Evolutionary conservation across 1,140 invertebrate genomes (phyloP).

Genomic region (Conopomorpha cramerella): DNA sequence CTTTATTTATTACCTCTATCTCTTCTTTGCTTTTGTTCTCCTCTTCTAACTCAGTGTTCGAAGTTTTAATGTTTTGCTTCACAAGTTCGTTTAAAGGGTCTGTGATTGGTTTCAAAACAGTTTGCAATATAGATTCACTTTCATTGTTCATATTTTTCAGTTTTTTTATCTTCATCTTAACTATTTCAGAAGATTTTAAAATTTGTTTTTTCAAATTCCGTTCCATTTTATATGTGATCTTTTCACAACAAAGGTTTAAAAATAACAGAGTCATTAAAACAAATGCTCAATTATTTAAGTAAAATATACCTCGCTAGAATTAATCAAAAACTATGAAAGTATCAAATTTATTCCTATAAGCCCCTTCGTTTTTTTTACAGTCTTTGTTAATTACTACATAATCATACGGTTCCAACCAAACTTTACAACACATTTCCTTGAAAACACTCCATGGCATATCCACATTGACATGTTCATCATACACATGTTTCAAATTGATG

Average conservation of each 20-base stretch:
- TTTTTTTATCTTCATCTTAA: conserved; percentile 4
- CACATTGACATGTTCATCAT: conserved; percentile 27
- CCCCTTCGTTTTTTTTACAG: background rate
- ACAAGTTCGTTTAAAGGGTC: no score
- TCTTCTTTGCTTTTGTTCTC: no score
- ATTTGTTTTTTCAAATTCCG: conserved; percentile 3
- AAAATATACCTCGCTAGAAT: no score
- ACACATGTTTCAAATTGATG: conserved; percentile 35
- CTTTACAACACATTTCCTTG: conserved; percentile 10
- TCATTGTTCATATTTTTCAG: conserved; percentile 1
- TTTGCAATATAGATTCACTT: no score
- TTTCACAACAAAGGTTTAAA: conserved; percentile 6
- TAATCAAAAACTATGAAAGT: no score
- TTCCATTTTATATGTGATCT: conserved; percentile 4
- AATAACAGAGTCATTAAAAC: no score
- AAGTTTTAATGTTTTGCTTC: no score
- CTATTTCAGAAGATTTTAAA: conserved; percentile 2
- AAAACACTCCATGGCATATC: conserved; percentile 22
- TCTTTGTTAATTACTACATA: background rate
- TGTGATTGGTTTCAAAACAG: no score
- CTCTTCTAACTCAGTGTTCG: no score
- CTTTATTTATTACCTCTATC: no score
- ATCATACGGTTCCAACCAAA: background rate
- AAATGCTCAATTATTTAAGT: no score
- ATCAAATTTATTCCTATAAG: conserved; percentile 1